Percentiles rank a stretch among this genome's conserved stretches.
Conservation (phyloP, 2,797 vertebrate species). For the Darevskia mixta region DNA sequence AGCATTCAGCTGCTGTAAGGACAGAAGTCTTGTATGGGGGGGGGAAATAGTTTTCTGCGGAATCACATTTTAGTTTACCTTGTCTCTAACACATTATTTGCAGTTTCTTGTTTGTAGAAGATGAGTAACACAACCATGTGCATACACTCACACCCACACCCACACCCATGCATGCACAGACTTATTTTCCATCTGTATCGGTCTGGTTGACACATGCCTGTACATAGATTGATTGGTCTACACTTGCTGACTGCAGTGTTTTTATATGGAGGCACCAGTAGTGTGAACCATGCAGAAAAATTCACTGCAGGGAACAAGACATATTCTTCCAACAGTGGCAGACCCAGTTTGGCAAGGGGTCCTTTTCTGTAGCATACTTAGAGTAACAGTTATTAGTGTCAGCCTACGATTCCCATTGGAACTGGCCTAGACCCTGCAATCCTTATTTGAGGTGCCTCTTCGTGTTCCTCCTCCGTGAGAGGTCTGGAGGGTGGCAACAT, state of each 20-base stretch:
- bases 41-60: background rate
- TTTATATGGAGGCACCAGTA: too few relatives aligned
- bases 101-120: background rate
- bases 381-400: too few relatives aligned
- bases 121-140: background rate
- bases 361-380: too few relatives aligned
- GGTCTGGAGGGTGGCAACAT: too few relatives aligned
- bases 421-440: too few relatives aligned
- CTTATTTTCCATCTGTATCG: background rate
- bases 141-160: background rate
- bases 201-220: background rate
- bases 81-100: background rate
- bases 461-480: too few relatives aligned
- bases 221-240: background rate
- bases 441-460: too few relatives aligned
- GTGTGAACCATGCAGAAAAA: too few relatives aligned
- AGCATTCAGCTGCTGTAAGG: background rate
- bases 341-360: too few relatives aligned
- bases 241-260: background rate
- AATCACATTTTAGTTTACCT: background rate
- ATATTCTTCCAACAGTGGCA: too few relatives aligned
- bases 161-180: background rate
- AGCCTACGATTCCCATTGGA: too few relatives aligned
- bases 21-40: background rate
- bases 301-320: too few relatives aligned